Base-by-base conservation (phyloP, 2,888 invertebrate genomes). In the Orthosia gothica region DNA sequence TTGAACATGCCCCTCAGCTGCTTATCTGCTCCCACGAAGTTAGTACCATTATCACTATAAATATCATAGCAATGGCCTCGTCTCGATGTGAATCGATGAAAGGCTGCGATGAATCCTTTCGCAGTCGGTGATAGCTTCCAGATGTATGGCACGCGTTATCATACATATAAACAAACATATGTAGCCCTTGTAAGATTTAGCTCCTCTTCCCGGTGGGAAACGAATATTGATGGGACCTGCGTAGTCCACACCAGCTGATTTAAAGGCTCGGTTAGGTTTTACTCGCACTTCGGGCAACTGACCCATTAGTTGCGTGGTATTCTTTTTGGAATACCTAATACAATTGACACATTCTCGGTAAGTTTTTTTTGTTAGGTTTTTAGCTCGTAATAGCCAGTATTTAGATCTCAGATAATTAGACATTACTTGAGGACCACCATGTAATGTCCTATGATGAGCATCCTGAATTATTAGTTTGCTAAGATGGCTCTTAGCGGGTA, bases 351-450 rank as follows among this genome's bases (percentile, higher is more conserved):
- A 63, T 50, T 49, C 49, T 50, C 63, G 12, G 4, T 49, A 63
- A 18, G 11, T 20, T 20, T 50, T 58, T 16, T 67, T 67, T 26
- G 49, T 49, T 26, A 49, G 16, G 5, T 58, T 16, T 18, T 59
- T 68, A 0, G 23, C 67, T 59, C 67, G 49, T 18, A 68, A 4
- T 5, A 68, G 16, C 49, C 58, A 68, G 20, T 68, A 68, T 13
- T 58, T 49, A 9, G 58, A 5, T 32, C 67, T 68, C 5, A 68
- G 18, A 50, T 32, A 68, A 26, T 58, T 32, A 18, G 40, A 12
- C 49, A 68, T 68, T 1, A 50, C 15, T 50, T 68, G 67, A 26
- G 58, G n/a, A n/a, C n/a, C n/a, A n/a, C n/a, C n/a, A n/a, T n/a
- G n/a, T n/a, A n/a, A n/a, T n/a, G n/a, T n/a, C n/a, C n/a, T n/a